Conservation (phyloP, 1,140 invertebrate species). For the Babylonia areolata region DNA sequence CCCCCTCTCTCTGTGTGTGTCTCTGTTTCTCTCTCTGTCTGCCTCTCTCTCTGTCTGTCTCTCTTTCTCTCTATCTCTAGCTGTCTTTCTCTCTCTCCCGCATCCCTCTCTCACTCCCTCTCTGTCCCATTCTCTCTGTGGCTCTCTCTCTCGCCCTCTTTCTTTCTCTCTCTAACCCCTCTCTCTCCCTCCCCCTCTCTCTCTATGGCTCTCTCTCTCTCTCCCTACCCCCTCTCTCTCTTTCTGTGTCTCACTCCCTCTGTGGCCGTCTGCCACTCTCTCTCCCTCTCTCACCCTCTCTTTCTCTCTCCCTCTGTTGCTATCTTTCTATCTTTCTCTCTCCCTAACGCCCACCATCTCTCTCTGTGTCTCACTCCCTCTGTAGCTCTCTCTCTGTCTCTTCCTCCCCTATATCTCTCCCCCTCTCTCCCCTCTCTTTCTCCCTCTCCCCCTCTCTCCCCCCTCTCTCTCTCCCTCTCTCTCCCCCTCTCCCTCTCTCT, state of each 20-base stretch:
- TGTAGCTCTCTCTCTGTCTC: not conserved
- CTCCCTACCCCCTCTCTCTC: constrained; percentile 18
- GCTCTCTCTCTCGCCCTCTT: not conserved
- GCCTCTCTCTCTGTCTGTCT: no score
- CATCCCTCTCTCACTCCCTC: no score
- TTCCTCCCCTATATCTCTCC: not conserved
- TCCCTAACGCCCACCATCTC: not conserved
- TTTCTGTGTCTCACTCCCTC: constrained; percentile 3
- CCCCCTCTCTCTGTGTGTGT: constrained; percentile 2
- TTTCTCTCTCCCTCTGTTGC: not conserved
- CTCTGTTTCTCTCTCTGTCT: no score
- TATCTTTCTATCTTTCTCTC: constrained; percentile 9
- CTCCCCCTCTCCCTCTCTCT: not conserved
- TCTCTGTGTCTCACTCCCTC: not conserved
- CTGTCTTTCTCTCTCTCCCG: no score
- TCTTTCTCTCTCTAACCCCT: constrained; percentile 3
- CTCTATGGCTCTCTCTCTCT: not conserved
- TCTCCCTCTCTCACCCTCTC: no score
- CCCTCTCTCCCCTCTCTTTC: not conserved
- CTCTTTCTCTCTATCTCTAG: no score
- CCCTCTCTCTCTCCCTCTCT: constrained; percentile 6
- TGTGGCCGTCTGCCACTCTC: no score
- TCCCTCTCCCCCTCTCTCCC: not conserved
- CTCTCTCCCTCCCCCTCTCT: not conserved
- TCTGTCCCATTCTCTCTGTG: no score